phyloP scores from a whole-genome alignment of 2,113 vertebrate genomes.

The Clarias macrocephalus region DNA sequence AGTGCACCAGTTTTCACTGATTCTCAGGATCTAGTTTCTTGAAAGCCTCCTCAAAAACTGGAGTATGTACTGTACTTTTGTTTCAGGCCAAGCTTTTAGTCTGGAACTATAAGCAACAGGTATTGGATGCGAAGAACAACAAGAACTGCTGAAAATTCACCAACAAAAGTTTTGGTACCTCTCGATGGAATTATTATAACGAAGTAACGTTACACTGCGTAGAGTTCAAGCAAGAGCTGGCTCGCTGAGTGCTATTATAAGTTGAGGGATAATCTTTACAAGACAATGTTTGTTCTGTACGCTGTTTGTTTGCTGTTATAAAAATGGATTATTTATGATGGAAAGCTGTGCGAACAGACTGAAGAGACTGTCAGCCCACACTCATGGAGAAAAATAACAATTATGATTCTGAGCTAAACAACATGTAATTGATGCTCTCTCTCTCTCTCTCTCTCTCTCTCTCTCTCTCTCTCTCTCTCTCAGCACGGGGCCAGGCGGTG shows the following conservation, averaged over 20 bases:
- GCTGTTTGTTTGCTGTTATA: background rate
- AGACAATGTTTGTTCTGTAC: background rate
- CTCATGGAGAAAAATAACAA: conserved; percentile 40
- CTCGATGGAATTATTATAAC: background rate
- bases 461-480: conserved; percentile 46
- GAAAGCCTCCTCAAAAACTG: background rate
- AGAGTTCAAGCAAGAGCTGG: background rate
- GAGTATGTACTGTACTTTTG: background rate
- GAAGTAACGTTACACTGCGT: background rate
- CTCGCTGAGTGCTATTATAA: background rate
- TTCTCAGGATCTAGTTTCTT: background rate
- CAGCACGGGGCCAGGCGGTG: conserved; percentile 81
- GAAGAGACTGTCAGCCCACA: conserved; percentile 15
- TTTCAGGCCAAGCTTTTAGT: background rate
- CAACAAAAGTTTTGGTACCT: background rate
- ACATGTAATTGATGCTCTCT: conserved; percentile 41
- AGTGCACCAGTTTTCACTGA: conserved; percentile 1
- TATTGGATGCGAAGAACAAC: background rate
- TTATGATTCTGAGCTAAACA: conserved; percentile 28
- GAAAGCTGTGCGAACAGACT: conserved; percentile 13
- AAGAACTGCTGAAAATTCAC: background rate
- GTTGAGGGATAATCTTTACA: background rate
- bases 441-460: conserved; percentile 23
- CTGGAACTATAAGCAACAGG: background rate
- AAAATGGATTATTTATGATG: background rate